Evolutionary conservation across 35 echinoderm and acorn worm genomes (phyloP).

Genomic region (Diadema setosum): DNA sequence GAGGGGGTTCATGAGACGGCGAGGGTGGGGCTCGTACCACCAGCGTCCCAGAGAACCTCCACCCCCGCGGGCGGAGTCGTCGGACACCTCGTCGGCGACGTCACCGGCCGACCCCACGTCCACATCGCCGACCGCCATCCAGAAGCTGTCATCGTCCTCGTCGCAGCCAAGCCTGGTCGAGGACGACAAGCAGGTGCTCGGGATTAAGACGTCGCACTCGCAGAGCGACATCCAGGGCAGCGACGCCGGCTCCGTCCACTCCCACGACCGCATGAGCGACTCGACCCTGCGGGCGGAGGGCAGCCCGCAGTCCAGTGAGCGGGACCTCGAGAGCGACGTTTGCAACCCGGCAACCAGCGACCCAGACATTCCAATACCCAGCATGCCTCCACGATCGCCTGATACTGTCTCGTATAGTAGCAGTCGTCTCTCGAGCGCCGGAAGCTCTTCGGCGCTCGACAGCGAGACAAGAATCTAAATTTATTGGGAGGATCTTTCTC

Average conservation of each 20-base stretch:
- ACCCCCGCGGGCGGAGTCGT: slow-evolving; percentile 36
- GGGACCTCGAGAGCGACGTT: background rate
- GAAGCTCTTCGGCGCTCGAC: slow-evolving; percentile 30
- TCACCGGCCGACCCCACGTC: slow-evolving; percentile 61
- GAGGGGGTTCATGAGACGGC: slow-evolving; percentile 51
- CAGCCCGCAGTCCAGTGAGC: background rate
- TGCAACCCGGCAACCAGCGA: background rate
- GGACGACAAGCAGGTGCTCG: slow-evolving; percentile 12
- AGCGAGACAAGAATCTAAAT: slow-evolving; percentile 36
- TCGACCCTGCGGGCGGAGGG: background rate
- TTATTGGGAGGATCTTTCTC: too few relatives aligned
- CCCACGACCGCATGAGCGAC: background rate
- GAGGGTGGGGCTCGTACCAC: slow-evolving; percentile 66
- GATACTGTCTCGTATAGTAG: slow-evolving; percentile 35
- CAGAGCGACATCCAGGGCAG: background rate
- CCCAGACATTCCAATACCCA: slow-evolving; percentile 14
- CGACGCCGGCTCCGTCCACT: background rate
- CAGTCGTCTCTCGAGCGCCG: slow-evolving; percentile 22
- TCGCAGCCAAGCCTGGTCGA: slow-evolving; percentile 47
- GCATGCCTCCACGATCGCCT: background rate
- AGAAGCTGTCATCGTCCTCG: slow-evolving; percentile 39
- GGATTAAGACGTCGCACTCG: background rate
- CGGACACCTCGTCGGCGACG: slow-evolving; percentile 77
- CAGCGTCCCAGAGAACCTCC: slow-evolving; percentile 39
- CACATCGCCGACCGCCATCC: slow-evolving; percentile 14